Evolutionary conservation across 1,140 invertebrate genomes (phyloP), one percentile per base, ranked within the genome.

Genomic region (Platyscapa corneri): DNA sequence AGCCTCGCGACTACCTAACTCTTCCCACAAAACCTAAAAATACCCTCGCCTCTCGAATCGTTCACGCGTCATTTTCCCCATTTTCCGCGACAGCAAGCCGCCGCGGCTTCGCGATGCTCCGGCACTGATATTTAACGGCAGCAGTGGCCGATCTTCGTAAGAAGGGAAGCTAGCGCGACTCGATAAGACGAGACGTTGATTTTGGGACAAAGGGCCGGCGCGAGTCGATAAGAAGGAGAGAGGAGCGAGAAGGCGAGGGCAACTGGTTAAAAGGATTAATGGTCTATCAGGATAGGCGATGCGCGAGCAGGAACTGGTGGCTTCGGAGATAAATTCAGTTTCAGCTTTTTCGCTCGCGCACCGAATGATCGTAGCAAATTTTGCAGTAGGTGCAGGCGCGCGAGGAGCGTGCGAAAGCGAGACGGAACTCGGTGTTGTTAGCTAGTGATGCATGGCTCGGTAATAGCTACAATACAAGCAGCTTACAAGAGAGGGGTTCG

Each of bases 391-490:
- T 27, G 65, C 8, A 53, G 8, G 16, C 32, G 34, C 0, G 16
- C 6, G 30, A 37, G 20, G 67, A 70, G 30, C 16, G 67, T 8
- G 0, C 3, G 67, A 6, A 16, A 37, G 6, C 5, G 32, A 23
- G 8, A 27, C 2, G 27, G n/a, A 12, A 60, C 5, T 60, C 34
- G 20, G 75, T 42, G 75, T 76, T 82, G 49, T 81, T 82, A 76
- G 37, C 39, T 74, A 92, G 91, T 93, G 91, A 93, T 93, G 92
- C 92, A 93, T 93, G 91, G 91, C 92, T 91, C 86, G 90, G 92
- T 93, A 93, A 93, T 93, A 92, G 92, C 92, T 92, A 93, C 92
- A 91, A 93, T 93, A 93, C 92, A 93, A 93, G 90, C 91, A 92
- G 92, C 92, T 93, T 93, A 93, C 91, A 49, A 83, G 74, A 78